Evolutionary conservation across 2,888 invertebrate species (phyloP).

Genomic region (Cotesia congregata): DNA sequence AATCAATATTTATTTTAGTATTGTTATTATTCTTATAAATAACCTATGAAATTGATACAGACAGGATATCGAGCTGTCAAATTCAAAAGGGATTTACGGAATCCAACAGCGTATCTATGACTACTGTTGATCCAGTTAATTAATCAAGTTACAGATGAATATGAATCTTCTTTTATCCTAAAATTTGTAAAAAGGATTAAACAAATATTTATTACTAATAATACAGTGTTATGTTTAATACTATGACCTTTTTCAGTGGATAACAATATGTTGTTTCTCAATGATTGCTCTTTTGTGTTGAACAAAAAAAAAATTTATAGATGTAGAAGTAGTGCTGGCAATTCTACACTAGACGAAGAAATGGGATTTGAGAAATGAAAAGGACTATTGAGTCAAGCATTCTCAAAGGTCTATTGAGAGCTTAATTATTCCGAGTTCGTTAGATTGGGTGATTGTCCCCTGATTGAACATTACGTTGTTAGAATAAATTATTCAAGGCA

Average conservation of each 20-base stretch:
- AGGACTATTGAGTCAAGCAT: conserved; percentile 25
- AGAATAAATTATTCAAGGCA: conserved; percentile 14
- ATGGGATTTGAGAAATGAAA: conserved; percentile 10
- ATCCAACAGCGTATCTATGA: no score
- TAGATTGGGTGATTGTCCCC: conserved; percentile 14
- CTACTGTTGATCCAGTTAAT: no score
- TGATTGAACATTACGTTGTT: conserved; percentile 25
- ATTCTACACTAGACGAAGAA: neutral
- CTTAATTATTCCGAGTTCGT: conserved; percentile 31
- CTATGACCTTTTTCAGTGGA: neutral
- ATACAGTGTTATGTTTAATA: neutral
- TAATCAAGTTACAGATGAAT: no score
- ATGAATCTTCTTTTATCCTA: no score
- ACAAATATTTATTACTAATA: neutral
- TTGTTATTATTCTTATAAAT: no score
- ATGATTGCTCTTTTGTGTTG: neutral
- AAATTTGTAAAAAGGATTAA: neutral
- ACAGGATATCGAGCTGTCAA: no score
- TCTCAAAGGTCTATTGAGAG: conserved; percentile 15
- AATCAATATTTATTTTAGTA: no score
- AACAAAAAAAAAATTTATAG: neutral
- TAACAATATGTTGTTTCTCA: neutral
- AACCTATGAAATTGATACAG: no score
- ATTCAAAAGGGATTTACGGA: no score
- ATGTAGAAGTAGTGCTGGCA: neutral